Conservation (phyloP, 2,113 vertebrate genomes). For the Lophius piscatorius region DNA sequence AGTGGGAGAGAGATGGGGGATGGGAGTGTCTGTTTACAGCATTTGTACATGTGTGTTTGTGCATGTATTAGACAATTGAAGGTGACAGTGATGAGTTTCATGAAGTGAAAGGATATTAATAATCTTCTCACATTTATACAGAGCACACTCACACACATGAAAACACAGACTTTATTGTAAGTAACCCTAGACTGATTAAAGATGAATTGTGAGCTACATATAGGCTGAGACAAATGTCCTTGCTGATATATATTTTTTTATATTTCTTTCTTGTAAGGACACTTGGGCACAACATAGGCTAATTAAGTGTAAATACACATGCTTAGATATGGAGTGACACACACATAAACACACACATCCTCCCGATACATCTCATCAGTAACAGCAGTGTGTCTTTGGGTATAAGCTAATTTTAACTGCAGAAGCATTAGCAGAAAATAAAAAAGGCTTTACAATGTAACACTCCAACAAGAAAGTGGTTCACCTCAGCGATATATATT, state of each 20-base stretch:
- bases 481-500: too few species aligned
- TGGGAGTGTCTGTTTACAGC: not conserved
- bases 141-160: not conserved
- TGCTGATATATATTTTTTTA: not conserved
- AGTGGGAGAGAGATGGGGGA: not conserved
- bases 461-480: too few species aligned
- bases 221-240: not conserved
- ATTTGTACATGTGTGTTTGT: not conserved
- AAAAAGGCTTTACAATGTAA: too few species aligned
- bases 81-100: conserved; percentile 50
- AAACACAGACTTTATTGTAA: not conserved
- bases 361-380: too few species aligned
- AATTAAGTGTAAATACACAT: conserved; percentile 16
- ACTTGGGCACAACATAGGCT: not conserved
- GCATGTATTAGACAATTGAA: conserved; percentile 44
- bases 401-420: conserved; percentile 6
- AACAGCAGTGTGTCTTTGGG: conserved; percentile 16
- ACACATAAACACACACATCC: too few species aligned
- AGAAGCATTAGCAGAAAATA: too few species aligned
- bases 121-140: conserved; percentile 39
- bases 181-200: not conserved
- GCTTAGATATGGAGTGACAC: too few species aligned
- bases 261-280: conserved; percentile 24
- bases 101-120: conserved; percentile 62
- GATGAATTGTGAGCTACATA: not conserved